Base-by-base conservation (phyloP, 2,113 vertebrate species). In the Saguinus midas region DNA sequence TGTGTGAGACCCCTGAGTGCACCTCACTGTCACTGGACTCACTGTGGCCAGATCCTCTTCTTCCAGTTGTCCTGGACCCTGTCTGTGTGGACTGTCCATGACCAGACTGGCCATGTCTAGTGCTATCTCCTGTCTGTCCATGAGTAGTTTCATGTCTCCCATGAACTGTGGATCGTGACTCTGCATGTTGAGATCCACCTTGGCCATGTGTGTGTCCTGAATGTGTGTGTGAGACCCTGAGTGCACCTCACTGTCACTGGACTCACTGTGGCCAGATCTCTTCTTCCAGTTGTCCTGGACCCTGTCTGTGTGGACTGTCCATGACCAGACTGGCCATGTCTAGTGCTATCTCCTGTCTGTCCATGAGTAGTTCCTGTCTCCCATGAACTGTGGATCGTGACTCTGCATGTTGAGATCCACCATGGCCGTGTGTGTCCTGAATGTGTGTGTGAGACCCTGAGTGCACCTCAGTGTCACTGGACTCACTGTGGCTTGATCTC, bases 81-180 rank as follows among this genome's bases (percentile, higher is more conserved):
- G 37, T 17, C 6, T 27, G 13, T 13, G 8, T 12, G 7, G 50
- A 1, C 0, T 75, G 32, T 29, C 32, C 40, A 20, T 21, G 68
- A 5, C 20, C 9, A n/a, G 32, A 21, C 0, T 48, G 23, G 1
- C 2, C 3, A 4, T 57, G 27, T 40, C 45, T 21, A 13, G 23
- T 29, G 8, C 3, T 57, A 21, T 73, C 70, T 57, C 45, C 5
- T 16, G 23, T 48, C 32, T 83, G 55, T 17, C 25, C 45, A 25
- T 58, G 45, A 55, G n/a, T 50, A 21, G 8, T 45, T n/a, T 0
- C 0, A 0, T 96, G 52, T 37, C 57, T 87, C 0, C 14, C 4
- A 2, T 57, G 55, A 23, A 23, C 8, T 0, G 20, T 3, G 3
- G 55, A 58, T 58, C 8, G 21, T 23, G 57, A 58, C 57, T 58